phyloP scores from a whole-genome alignment of 2,113 vertebrate species.

The Crotalus helleri region DNA sequence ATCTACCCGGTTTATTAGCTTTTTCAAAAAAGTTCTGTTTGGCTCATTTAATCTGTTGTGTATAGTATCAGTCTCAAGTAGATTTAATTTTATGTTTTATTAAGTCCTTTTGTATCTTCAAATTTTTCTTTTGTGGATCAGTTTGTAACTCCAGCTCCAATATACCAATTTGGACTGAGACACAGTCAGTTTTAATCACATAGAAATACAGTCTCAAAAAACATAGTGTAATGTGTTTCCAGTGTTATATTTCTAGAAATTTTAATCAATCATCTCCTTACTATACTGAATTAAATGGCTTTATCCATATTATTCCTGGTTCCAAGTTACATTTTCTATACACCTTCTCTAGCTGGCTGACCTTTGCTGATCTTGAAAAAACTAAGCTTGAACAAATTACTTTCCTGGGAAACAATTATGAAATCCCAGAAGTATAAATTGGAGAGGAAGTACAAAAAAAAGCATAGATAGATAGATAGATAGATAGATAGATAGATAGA shows the following conservation, averaged over 20 bases:
- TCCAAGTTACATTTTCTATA: neutral
- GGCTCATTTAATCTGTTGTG: too few relatives aligned
- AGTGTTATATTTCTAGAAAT: neutral
- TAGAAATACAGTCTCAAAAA: neutral
- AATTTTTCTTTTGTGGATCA: too few relatives aligned
- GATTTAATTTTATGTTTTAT: too few relatives aligned
- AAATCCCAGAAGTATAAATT: neutral
- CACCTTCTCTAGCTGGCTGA: neutral
- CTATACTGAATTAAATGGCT: neutral
- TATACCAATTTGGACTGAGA: too few relatives aligned
- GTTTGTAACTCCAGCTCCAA: too few relatives aligned
- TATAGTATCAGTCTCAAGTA: too few relatives aligned
- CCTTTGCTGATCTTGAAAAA: neutral
- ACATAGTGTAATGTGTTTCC: neutral
- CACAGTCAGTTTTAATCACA: neutral
- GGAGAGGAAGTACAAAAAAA: neutral
- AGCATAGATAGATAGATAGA: too few relatives aligned
- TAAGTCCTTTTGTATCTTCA: too few relatives aligned
- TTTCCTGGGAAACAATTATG: neutral
- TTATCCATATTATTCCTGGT: neutral
- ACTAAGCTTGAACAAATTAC: neutral
- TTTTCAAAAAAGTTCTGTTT: too few relatives aligned
- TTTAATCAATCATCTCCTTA: neutral
- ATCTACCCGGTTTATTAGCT: too few relatives aligned
- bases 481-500: neutral